Evolutionary conservation across 2,113 vertebrate genomes (phyloP).

Genomic region (Andinoacara biseriatus): DNA sequence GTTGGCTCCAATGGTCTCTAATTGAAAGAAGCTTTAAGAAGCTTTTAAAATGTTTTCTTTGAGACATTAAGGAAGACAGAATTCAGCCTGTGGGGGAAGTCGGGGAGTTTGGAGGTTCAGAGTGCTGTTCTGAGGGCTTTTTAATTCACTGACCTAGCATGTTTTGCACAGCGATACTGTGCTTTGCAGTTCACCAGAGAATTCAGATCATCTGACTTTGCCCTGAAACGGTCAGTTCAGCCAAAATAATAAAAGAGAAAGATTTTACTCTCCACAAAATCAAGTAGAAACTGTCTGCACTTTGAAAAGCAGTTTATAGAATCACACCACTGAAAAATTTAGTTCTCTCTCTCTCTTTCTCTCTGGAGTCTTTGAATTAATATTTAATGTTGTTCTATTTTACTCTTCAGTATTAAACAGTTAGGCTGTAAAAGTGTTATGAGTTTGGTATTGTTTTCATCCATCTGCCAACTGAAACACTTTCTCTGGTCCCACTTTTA

Average conservation of each 20-base stretch:
- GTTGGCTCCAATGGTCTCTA: too few relatives aligned
- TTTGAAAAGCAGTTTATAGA: not conserved
- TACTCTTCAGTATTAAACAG: slow-evolving; percentile 29
- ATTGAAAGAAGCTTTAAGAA: too few relatives aligned
- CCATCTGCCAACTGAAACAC: slow-evolving; percentile 42
- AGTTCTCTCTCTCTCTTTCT: slow-evolving; percentile 1
- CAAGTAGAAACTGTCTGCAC: not conserved
- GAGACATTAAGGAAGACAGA: not conserved
- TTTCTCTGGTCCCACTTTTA: not conserved
- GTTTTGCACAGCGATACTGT: not conserved
- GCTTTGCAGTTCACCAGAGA: not conserved
- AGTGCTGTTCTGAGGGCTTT: too few relatives aligned
- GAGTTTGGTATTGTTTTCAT: slow-evolving; percentile 11
- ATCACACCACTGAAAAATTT: not conserved
- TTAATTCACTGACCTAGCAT: not conserved
- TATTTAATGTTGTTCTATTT: slow-evolving; percentile 39
- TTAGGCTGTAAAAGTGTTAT: slow-evolving; percentile 9
- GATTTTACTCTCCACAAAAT: not conserved
- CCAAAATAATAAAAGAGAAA: not conserved
- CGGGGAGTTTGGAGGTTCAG: not conserved
- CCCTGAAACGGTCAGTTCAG: not conserved
- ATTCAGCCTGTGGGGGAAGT: not conserved
- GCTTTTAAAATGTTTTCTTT: not conserved
- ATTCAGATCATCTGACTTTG: not conserved
- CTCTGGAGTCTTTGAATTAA: not conserved